Conservation (phyloP, 2,797 vertebrate species). For the Leuciscus waleckii region DNA sequence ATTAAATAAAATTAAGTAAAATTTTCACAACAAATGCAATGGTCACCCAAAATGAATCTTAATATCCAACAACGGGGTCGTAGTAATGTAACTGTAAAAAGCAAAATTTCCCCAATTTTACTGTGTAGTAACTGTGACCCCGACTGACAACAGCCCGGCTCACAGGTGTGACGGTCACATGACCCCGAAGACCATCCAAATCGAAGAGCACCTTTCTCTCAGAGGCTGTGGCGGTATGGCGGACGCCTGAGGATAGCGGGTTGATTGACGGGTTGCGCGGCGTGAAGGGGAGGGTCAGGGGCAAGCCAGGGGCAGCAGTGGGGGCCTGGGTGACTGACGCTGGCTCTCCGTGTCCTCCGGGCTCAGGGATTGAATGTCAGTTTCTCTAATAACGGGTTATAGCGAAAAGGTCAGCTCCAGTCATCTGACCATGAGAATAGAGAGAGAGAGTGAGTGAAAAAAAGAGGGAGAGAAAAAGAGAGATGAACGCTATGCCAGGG, state of each 20-base stretch:
- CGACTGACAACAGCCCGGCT: neutral
- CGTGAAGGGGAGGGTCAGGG: constrained; percentile 57
- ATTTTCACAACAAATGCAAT: neutral
- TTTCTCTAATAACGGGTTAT: constrained; percentile 83
- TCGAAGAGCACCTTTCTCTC: constrained; percentile 34
- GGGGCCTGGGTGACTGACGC: constrained; percentile 53
- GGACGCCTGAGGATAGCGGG: constrained; percentile 42
- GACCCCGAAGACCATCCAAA: constrained; percentile 21
- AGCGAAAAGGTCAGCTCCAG: constrained; percentile 81
- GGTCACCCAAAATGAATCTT: neutral
- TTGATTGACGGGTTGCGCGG: constrained; percentile 61
- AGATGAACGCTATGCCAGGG: constrained; percentile 64
- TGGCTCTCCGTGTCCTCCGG: constrained; percentile 72
- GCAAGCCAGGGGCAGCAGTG: constrained; percentile 54
- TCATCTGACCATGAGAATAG: constrained; percentile 71
- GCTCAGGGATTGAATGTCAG: constrained; percentile 81
- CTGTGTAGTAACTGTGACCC: neutral
- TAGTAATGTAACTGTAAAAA: neutral
- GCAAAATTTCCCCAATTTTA: too few species aligned
- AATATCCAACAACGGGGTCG: neutral
- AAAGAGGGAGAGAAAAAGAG: constrained; percentile 44
- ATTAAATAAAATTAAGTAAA: too few species aligned
- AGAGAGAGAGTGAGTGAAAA: constrained; percentile 50
- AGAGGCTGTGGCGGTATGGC: constrained; percentile 1
- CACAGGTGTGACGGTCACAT: constrained; percentile 32